Evolutionary conservation across 1,140 invertebrate genomes (phyloP).

Genomic region (Mya arenaria): DNA sequence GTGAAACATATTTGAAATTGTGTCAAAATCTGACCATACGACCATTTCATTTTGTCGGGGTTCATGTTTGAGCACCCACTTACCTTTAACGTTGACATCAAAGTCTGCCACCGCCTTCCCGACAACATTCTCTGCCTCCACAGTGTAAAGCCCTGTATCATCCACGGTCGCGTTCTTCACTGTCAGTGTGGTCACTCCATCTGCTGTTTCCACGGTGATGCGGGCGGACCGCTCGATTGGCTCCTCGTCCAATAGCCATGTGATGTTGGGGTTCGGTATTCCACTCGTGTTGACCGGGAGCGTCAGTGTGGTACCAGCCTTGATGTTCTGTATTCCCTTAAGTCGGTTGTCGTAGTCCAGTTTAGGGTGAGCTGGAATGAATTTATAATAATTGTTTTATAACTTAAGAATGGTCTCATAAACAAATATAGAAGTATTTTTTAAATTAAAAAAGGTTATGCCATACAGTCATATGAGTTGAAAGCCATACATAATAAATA

Average conservation of each 20-base stretch:
- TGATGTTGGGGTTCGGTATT: conserved; percentile 93
- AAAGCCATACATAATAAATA: no score
- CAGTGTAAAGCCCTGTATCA: conserved; percentile 76
- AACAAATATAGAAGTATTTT: no score
- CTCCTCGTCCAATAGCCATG: conserved; percentile 92
- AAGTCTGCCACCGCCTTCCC: conserved; percentile 78
- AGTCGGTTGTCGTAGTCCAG: conserved; percentile 78
- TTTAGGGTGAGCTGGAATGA: conserved; percentile 73
- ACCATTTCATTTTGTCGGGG: no score
- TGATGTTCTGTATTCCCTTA: conserved; percentile 75
- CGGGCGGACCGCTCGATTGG: conserved; percentile 78
- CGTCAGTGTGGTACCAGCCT: conserved; percentile 74
- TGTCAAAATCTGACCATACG: no score
- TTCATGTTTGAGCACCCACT: no score
- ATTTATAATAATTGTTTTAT: no score
- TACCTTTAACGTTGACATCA: conserved; percentile 84
- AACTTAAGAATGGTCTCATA: no score
- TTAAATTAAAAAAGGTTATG: no score
- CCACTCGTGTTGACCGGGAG: conserved; percentile 87
- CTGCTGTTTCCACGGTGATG: conserved; percentile 73
- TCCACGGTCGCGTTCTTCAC: conserved; percentile 75
- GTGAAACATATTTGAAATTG: no score
- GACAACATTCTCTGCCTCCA: conserved; percentile 78
- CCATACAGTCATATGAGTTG: no score
- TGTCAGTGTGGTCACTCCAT: conserved; percentile 73